These are phyloP conservation scores for Rattus rattus DNA, from an alignment of 2,113 vertebrate species.

Conservation along the genomic window DNA sequence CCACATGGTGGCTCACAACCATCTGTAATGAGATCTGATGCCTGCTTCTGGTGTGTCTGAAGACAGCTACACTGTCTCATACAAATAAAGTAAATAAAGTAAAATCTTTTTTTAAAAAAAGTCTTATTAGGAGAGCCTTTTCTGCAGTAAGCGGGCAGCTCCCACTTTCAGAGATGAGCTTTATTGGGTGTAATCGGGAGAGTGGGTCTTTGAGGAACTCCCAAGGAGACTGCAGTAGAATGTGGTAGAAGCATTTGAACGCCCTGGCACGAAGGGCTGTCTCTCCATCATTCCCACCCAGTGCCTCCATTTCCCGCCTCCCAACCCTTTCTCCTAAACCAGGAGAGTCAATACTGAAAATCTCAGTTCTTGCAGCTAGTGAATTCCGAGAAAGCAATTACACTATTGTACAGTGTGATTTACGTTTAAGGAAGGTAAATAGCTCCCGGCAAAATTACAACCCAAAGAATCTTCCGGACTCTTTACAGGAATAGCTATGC, in stretches of 20 bases:
- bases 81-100: too few relatives aligned
- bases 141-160: background rate
- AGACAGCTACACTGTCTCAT: too few relatives aligned
- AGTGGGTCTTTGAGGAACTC: background rate
- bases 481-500: background rate
- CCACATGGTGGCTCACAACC: too few relatives aligned
- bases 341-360: background rate
- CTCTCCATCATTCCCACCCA: background rate
- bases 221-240: background rate
- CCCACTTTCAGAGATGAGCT: background rate
- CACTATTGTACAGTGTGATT: background rate
- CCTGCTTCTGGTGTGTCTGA: too few relatives aligned
- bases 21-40: too few relatives aligned
- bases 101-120: too few relatives aligned
- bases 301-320: background rate
- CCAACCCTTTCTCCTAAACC: background rate
- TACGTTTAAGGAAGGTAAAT: slow-evolving; percentile 14
- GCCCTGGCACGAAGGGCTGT: background rate
- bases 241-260: background rate
- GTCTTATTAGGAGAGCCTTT: background rate
- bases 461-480: background rate
- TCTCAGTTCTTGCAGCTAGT: background rate
- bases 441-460: slow-evolving; percentile 29
- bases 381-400: slow-evolving; percentile 3
- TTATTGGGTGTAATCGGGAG: background rate